Evolutionary conservation across 2,797 vertebrate genomes (phyloP).

Genomic region (Myripristis murdjan): DNA sequence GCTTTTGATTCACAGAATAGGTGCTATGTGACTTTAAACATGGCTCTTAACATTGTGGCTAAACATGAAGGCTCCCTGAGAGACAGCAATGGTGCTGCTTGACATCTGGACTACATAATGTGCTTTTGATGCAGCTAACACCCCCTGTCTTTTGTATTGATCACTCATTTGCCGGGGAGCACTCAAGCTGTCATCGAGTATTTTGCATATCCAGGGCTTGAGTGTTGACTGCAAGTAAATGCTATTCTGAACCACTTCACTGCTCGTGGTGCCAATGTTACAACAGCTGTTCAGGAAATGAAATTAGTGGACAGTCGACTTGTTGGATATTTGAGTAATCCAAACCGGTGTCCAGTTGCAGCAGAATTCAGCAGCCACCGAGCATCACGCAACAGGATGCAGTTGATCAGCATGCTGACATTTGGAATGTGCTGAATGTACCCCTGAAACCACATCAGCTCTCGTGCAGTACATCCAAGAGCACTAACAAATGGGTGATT

Average conservation of each 20-base stretch:
- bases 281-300: constrained; percentile 25
- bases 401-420: constrained; percentile 9
- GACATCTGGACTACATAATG: constrained; percentile 58
- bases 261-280: constrained; percentile 30
- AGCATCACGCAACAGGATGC: constrained; percentile 1
- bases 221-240: constrained; percentile 39
- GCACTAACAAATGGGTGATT: constrained; percentile 9
- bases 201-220: constrained; percentile 46
- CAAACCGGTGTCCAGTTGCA: constrained; percentile 6
- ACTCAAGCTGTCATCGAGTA: constrained; percentile 41
- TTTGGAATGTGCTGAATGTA: constrained; percentile 5
- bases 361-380: neutral
- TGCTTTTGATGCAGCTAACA: constrained; percentile 56
- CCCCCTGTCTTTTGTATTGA: constrained; percentile 47
- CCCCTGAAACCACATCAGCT: constrained; percentile 6
- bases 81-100: constrained; percentile 47
- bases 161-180: constrained; percentile 41
- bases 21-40: constrained; percentile 24
- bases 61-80: constrained; percentile 14
- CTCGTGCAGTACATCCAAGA: neutral
- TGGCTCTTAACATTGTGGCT: constrained; percentile 30
- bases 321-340: constrained; percentile 5
- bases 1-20: too few relatives aligned
- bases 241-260: constrained; percentile 40
- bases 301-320: constrained; percentile 11